phyloP scores from a whole-genome alignment of 2,888 invertebrate genomes.

The Drosophila multiciliata region DNA sequence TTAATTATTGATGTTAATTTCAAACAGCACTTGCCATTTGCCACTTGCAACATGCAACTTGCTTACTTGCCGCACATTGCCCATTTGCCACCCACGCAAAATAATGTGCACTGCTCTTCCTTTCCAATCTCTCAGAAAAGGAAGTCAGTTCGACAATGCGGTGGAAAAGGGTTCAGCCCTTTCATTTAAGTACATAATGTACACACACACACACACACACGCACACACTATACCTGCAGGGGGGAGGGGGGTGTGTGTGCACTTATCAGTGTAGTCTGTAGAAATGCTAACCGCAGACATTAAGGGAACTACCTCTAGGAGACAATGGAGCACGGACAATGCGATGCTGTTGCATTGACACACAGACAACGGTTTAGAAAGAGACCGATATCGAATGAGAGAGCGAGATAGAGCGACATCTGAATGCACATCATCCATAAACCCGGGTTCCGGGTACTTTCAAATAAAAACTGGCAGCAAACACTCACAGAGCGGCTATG shows the following conservation, averaged over 20 bases:
- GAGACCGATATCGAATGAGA: slow-evolving; percentile 1
- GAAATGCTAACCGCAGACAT: slow-evolving; percentile 69
- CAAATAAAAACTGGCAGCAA: slow-evolving; percentile 78
- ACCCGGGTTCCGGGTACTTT: slow-evolving; percentile 49
- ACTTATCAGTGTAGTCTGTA: slow-evolving; percentile 28
- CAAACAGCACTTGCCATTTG: slow-evolving; percentile 55
- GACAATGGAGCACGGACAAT: slow-evolving; percentile 67
- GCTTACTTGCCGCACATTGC: slow-evolving; percentile 5
- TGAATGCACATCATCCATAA: slow-evolving; percentile 69
- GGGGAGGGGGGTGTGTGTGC: not conserved
- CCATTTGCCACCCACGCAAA: slow-evolving; percentile 17
- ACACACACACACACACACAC: slow-evolving; percentile 19
- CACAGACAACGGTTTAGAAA: slow-evolving; percentile 27
- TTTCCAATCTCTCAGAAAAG: slow-evolving; percentile 8
- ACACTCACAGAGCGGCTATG: slow-evolving; percentile 54
- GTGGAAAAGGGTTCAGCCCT: slow-evolving; percentile 8
- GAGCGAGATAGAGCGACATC: slow-evolving; percentile 1
- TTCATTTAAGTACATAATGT: slow-evolving; percentile 23
- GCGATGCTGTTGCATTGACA: slow-evolving; percentile 24
- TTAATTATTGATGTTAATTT: slow-evolving; percentile 80
- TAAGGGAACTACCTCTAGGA: slow-evolving; percentile 48
- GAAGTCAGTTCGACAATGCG: slow-evolving; percentile 7
- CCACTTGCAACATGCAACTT: slow-evolving; percentile 25
- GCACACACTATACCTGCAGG: slow-evolving; percentile 29
- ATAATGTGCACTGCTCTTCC: slow-evolving; percentile 23